Evolutionary conservation across 2,888 invertebrate species (phyloP).

Genomic region (Patella ulyssiponensis): DNA sequence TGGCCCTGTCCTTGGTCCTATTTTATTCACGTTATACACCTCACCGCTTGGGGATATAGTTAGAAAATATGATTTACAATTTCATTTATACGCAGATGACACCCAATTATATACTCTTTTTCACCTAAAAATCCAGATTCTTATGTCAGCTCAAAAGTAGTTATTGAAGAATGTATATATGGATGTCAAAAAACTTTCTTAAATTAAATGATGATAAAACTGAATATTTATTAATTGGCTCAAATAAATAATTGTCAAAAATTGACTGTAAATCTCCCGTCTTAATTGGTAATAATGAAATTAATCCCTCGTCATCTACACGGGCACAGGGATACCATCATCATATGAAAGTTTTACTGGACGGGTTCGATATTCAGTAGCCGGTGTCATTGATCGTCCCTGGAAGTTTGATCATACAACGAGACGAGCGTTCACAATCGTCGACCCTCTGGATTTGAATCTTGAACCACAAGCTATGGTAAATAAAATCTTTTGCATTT

Average conservation of each 20-base stretch:
- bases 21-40: not conserved
- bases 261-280: not conserved
- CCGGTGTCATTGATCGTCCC: slow-evolving; percentile 83
- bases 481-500: not conserved
- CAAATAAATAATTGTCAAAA: not conserved
- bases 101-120: not conserved
- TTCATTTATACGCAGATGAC: not conserved
- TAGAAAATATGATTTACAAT: not conserved
- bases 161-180: not conserved
- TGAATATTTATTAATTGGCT: not conserved
- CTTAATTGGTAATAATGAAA: not conserved
- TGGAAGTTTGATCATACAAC: slow-evolving; percentile 88
- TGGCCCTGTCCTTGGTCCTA: not conserved
- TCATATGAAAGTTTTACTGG: slow-evolving; percentile 65
- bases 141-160: not conserved
- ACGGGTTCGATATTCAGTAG: slow-evolving; percentile 85
- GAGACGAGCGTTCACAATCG: slow-evolving; percentile 85
- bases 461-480: slow-evolving; percentile 53
- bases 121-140: not conserved
- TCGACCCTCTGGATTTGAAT: slow-evolving; percentile 86
- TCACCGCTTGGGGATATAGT: not conserved
- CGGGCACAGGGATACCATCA: slow-evolving; percentile 58
- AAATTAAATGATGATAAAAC: not conserved
- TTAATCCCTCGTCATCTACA: not conserved
- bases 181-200: not conserved